Base-by-base conservation (phyloP, 2,113 vertebrate genomes). In the Hydrochoerus hydrochaeris region DNA sequence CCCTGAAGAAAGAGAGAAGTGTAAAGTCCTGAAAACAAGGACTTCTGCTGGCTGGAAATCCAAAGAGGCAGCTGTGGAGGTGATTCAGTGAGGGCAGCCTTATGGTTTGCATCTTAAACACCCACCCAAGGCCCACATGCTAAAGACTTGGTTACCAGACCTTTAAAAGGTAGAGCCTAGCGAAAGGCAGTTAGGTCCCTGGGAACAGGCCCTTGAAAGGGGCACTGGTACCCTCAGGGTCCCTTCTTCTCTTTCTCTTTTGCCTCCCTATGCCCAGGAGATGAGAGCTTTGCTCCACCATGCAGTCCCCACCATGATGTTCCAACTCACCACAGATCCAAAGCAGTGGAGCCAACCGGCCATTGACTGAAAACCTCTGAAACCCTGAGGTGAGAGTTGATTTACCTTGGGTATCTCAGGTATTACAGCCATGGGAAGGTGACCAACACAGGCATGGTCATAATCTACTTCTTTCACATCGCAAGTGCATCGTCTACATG, bases 1-100 rank as follows among this genome's bases (percentile, higher is more conserved):
- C n/a, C n/a, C n/a, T 91, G 84, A 96, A 98, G 96, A 88, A 97
- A 97, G 57, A 44, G 38, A 96, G 95, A 94, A 77, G 93, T 63
- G 69, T 44, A 62, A 63, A 77, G 4, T 5, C 24, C 46, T 28
- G 22, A 22, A 19, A 78, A 3, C 62, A 73, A 90, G 41, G 32
- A 54, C 38, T 28, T 91, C 58, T 46, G 26, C 57, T 88, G 63
- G 32, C 86, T 69, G 57, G 57, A 91, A 58, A 94, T 54, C 44
- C 58, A 75, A 88, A 57, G 85, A 58, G 38, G 46, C 0, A 1
- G 26, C 49, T 35, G 14, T 57, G 46, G 89, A 12, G 46, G 63
- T 44, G 75, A 63, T 7, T 54, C 38, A 8, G 1, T 5, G 62
- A 81, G 46, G 73, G 3, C 30, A 52, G 32, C 28, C 22, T 19